phyloP scores from a whole-genome alignment of 2,888 invertebrate species.

The Therioaphis trifolii region DNA sequence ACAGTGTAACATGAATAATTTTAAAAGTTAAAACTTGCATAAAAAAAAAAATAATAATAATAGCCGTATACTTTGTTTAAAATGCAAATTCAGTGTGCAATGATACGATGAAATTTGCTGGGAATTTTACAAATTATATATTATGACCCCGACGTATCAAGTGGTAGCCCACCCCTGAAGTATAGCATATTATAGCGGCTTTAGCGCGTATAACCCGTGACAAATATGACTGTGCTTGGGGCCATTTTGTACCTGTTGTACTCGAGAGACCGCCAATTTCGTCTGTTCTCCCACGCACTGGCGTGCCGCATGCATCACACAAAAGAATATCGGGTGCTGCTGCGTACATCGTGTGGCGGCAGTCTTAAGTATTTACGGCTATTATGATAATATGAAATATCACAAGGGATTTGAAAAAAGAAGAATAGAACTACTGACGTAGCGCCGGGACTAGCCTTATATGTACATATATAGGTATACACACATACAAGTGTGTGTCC shows the following conservation, averaged over 20 bases:
- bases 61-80: no score
- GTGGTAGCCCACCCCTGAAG: constrained; percentile 14
- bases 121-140: not conserved
- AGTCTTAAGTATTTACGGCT: constrained; percentile 48
- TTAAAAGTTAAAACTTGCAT: no score
- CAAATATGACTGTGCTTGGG: constrained; percentile 14
- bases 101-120: no score
- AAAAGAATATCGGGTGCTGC: constrained; percentile 30
- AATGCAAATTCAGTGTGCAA: not conserved
- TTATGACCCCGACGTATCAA: not conserved
- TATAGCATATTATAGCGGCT: not conserved
- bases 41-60: not conserved
- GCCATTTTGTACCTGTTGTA: constrained; percentile 12
- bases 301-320: not conserved
- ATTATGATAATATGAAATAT: constrained; percentile 48
- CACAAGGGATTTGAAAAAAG: constrained; percentile 3
- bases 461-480: not conserved
- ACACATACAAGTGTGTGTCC: not conserved
- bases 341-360: not conserved
- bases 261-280: constrained; percentile 43
- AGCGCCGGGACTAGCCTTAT: constrained; percentile 42
- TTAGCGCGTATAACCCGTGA: not conserved
- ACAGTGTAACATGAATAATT: no score
- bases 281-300: constrained; percentile 2
- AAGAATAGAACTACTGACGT: constrained; percentile 19